Evolutionary conservation across 2,113 vertebrate genomes (phyloP), one percentile per base, ranked within the genome.

Genomic region (Talpa occidentalis): DNA sequence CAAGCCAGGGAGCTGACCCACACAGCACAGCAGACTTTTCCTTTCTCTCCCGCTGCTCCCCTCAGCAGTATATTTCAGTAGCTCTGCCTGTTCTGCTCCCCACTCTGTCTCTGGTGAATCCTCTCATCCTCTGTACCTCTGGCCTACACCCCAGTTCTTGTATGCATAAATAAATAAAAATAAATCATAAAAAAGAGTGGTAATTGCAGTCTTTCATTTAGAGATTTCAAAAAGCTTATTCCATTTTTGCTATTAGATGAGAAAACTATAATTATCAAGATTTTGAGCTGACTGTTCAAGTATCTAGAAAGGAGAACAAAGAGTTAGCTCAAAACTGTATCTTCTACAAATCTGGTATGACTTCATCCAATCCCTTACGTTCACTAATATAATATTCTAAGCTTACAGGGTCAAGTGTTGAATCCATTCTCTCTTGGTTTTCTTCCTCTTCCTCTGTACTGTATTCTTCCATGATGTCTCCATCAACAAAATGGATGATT

Each of bases 401-500:
- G 19, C 96, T 97, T 90, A 98, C 98, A 59, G 40, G 88, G 30
- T 97, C 73, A 59, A 83, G 35, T 19, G 69, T 86, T 62, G 97
- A 94, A 49, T 94, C 56, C 24, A 56, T 74, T 44, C 60, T 83
- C 72, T 94, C 49, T 21, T 70, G 28, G 49, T 94, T 72, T 49
- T 97, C 93, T 40, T 98, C 97, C 10, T 98, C 98, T 9, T 98
- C 97, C 16, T 98, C 97, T 17, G 95, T 94, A 81, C 97, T 97
- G 3, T 95, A 98, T 54, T 98, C 98, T 49, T 98, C 98, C 95
- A 98, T 93, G 67, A 96, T 98, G 84, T 99, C 98, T 62, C 99
- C 98, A 26, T 96, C 98, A 70, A 96, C 96, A 95, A 99, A 99
- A 92, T 98, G 91, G 93, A 99, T 98, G n/a, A 98, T 86, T 89